Percentiles rank a stretch among this genome's conserved stretches.
Evolutionary conservation across 2,888 invertebrate genomes (phyloP).

Genomic region (Orthosia incerta): DNA sequence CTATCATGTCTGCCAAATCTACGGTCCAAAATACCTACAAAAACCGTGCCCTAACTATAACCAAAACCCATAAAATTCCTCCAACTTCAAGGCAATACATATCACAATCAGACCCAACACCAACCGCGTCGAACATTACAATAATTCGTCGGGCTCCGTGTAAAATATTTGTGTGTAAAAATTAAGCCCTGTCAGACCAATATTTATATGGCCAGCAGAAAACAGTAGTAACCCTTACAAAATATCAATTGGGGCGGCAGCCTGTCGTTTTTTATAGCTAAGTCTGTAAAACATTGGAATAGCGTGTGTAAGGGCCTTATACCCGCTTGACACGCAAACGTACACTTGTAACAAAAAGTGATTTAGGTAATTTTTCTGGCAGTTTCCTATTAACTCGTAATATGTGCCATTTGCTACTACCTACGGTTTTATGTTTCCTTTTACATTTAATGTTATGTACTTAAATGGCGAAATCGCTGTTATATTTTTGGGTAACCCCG

Average conservation of each 20-base stretch:
- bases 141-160: constrained; percentile 43
- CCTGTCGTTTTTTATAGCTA: constrained; percentile 86
- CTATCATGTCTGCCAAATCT: too few species aligned
- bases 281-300: constrained; percentile 86
- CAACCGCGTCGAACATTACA: constrained; percentile 34
- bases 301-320: constrained; percentile 87
- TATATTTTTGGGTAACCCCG: constrained; percentile 62
- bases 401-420: constrained; percentile 69
- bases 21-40: not conserved
- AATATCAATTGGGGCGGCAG: constrained; percentile 87
- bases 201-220: constrained; percentile 74
- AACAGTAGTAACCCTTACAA: constrained; percentile 85
- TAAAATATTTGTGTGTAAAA: constrained; percentile 71
- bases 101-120: constrained; percentile 3
- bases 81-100: not conserved
- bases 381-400: constrained; percentile 72
- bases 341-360: constrained; percentile 80
- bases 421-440: constrained; percentile 71
- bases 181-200: constrained; percentile 60
- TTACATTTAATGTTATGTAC: constrained; percentile 70
- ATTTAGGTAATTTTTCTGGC: constrained; percentile 77
- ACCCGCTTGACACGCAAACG: constrained; percentile 83
- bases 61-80: not conserved
- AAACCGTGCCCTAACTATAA: not conserved
- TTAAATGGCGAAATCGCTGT: constrained; percentile 62